These are phyloP conservation scores for Dallia pectoralis DNA, from an alignment of 2,797 vertebrate genomes.

Conservation along the genomic window DNA sequence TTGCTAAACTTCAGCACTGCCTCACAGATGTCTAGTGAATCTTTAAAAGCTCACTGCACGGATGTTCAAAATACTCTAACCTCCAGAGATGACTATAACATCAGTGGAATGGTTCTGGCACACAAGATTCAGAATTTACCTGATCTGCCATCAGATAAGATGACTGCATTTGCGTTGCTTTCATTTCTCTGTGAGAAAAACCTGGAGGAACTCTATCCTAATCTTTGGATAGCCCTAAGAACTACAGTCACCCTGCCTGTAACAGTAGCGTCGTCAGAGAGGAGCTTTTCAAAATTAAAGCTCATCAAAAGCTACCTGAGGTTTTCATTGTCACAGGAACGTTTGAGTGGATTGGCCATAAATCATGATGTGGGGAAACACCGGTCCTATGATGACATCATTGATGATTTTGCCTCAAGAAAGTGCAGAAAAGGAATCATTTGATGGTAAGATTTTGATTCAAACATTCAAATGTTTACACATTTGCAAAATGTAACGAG, in stretches of 20 bases:
- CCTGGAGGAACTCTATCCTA: conserved; percentile 43
- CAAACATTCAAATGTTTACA: conserved; percentile 24
- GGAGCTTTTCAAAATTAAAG: background rate
- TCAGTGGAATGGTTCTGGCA: conserved; percentile 10
- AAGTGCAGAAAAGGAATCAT: conserved; percentile 16
- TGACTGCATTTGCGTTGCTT: conserved; percentile 21
- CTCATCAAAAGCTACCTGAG: conserved; percentile 47
- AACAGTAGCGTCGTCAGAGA: conserved; percentile 28
- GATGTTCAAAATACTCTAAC: too few species aligned
- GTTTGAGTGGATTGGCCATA: conserved; percentile 37
- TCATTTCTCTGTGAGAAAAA: conserved; percentile 4
- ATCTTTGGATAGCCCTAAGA: conserved; percentile 38
- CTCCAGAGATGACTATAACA: conserved; percentile 14
- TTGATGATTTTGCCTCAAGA: conserved; percentile 26
- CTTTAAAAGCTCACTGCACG: conserved; percentile 24
- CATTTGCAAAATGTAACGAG: background rate
- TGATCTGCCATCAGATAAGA: conserved; percentile 23
- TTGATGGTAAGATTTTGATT: conserved; percentile 16
- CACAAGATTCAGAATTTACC: conserved; percentile 14
- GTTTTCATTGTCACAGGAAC: conserved; percentile 49
- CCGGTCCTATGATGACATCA: conserved; percentile 14
- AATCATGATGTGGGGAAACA: conserved; percentile 17
- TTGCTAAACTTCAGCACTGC: too few species aligned
- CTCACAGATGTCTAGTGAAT: conserved; percentile 16
- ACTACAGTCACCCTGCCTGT: conserved; percentile 47